Evolutionary conservation across 1,140 invertebrate species (phyloP), one percentile per base, ranked within the genome.

Genomic region (Sweltsa coloradensis): DNA sequence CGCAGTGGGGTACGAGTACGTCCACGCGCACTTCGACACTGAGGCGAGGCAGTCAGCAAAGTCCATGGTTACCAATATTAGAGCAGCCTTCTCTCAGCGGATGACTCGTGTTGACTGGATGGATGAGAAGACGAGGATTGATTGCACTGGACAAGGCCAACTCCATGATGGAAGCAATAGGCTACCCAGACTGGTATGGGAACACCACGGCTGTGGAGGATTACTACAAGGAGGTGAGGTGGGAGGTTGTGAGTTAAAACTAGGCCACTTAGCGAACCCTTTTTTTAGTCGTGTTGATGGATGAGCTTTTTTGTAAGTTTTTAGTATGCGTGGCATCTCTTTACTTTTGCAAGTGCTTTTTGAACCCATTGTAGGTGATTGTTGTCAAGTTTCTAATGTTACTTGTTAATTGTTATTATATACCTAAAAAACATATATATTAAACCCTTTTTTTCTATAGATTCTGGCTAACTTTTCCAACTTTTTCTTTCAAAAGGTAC

Each of bases 121-220:
- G 70, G 71, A 80, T 51, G 55, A 67, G 3, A 57, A 60, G 13
- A 79, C 79, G 0, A 70, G 69, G 57, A 29, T 51, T 6, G 65
- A n/a, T 68, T 2, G 76, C 79, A 1, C 60, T 62, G 50, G 65
- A 74, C 29, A 84, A 85, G 64, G 69, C 68, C 7, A 51, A 65
- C n/a, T 51, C 62, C 21, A 78, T 83, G 59, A 64, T 62, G 19
- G 65, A 74, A 41, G 72, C 79, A 52, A 75, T 85, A 52, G 82
- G 78, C 18, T 83, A 76, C 57, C 78, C 80, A 7, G 69, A 76
- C 24, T 76, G 73, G 62, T 72, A 80, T 23, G 57, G 66, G 2
- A 71, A 82, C 55, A 58, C 68, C 22, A 64, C 68, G 3, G 63
- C 64, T 34, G 51, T 82, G 6, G 63, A 71, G 26, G 41, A 53